Evolutionary conservation across 30 jellyfish, hydroid and myxozoan genomes (phyloP), one percentile per base, ranked within the genome.

Genomic region (Aurelia aurita complex sp. Pacific): DNA sequence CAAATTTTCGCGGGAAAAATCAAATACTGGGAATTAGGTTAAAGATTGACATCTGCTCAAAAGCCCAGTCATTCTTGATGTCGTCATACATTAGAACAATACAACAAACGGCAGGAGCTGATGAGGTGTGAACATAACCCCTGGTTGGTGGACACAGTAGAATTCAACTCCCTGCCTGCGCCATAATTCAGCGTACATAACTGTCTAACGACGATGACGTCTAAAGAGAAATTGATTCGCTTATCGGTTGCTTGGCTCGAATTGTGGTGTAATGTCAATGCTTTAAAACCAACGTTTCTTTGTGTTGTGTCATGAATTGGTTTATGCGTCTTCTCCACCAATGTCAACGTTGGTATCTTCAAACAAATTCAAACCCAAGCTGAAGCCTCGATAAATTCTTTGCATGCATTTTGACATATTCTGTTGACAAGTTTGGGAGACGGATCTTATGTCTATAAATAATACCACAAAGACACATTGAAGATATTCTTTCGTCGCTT

Each of bases 1-100:
- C 77, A 64, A 77, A 77, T 77, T 77, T 77, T 63, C 87, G 87
- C 87, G 87, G 87, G 87, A 77, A 76, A 77, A 55, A 64, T 77
- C 87, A 46, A 46, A 46, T 9, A 46, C 57, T 46, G 57, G 57
- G 57, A 46, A 46, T 46, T 46, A 46, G 57, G 2, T 46, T 7
- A 46, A 46, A 46, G 57, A 46, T 46, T 46, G 57, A 46, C 64
- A 69, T n/a, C 60, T 69, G 11, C 65, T 16, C 50, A 14, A 69
- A 36, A 63, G 36, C 36, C 72, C 33, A 8, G 36, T n/a, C 33
- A 63, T 63, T 29, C 72, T n/a, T 63, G 6, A 46, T 46, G 57
- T 46, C 57, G 57, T 46, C 57, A 46, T 9, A 34, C 64, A 51
- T 15, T 9, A 36, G 64, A 40, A 40, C 29, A 50, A 71, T 71